Evolutionary conservation across 2,113 vertebrate genomes (phyloP), one percentile per base, ranked within the genome.

Genomic region (Poeciliopsis retropinna): DNA sequence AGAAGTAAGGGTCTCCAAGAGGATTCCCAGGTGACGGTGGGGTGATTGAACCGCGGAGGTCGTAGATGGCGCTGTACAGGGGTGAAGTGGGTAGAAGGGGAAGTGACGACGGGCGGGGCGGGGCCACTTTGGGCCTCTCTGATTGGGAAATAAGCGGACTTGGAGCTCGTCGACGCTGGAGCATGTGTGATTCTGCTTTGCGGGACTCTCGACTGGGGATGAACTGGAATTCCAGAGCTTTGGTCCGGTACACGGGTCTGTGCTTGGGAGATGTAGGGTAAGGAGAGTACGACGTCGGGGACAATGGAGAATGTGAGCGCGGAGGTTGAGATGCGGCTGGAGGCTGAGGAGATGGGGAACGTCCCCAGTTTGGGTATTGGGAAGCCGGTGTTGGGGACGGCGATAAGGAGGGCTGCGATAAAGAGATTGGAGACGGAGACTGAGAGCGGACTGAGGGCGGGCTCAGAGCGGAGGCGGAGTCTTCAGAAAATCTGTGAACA

Each of bases 101-200:
- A 28, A 97, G 95, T 62, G 97, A 97, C 0, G 97, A 97, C 11
- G 97, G 97, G 25, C 96, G 92, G 5, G 96, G 96, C 0, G 96
- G 96, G 64, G 93, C 95, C 68, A 94, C 71, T 81, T 95, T 96
- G 82, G 96, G 94, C 34, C 93, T 94, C 79, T 97, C 96, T 25
- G 95, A 90, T 0, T 96, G 96, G 64, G 96, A 95, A 84, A 96
- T 94, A 39, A 96, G 96, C 5, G 96, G 97, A 87, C 97, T 98
- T 19, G 96, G 97, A 3, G 96, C 96, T 67, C 96, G 90, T 54
- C 96, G 81, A 75, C 96, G 91, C 92, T 95, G 93, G 77, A 93
- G 82, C 28, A 92, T 89, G 87, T 87, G 94, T 12, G 94, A 92
- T 65, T 96, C 95, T 0, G 92, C 87, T 81, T 95, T 94, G 7